Conservation (phyloP, 2,797 vertebrate species). For the Betta splendens region DNA sequence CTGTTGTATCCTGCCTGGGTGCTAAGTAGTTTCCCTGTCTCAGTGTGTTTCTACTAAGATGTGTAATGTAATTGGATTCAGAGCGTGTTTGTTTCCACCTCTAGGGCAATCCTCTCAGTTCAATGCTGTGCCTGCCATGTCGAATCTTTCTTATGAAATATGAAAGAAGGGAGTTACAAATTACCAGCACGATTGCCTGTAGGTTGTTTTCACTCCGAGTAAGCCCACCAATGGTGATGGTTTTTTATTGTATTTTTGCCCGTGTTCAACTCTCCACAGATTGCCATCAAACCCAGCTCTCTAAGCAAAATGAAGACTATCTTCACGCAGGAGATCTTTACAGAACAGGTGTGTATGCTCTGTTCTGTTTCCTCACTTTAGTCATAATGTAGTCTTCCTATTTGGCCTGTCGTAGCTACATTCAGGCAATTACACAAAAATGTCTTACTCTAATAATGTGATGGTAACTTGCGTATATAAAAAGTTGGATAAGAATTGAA, state of each 20-base stretch:
- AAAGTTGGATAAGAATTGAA: no score
- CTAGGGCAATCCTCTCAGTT: constrained; percentile 66
- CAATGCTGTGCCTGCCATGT: constrained; percentile 66
- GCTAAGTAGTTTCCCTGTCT: constrained; percentile 68
- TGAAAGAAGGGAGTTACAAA: constrained; percentile 69
- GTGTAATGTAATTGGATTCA: constrained; percentile 77
- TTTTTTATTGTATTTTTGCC: background rate
- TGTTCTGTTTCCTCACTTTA: background rate
- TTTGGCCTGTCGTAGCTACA: background rate
- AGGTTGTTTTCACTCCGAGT: constrained; percentile 63
- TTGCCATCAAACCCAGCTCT: constrained; percentile 97
- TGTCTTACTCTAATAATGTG: background rate
- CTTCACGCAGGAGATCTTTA: constrained; percentile 99
- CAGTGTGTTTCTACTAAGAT: constrained; percentile 72
- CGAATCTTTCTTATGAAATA: constrained; percentile 71
- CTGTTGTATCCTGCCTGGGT: constrained; percentile 66
- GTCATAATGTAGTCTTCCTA: background rate
- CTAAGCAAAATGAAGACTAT: constrained; percentile 99
- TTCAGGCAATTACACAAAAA: background rate
- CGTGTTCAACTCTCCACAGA: constrained; percentile 77
- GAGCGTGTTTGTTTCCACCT: constrained; percentile 68
- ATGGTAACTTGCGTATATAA: no score
- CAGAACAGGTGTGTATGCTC: constrained; percentile 88
- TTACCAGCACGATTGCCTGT: constrained; percentile 52
- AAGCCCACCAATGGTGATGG: constrained; percentile 29